These are phyloP conservation scores for Scytalopus superciliaris DNA, from an alignment of 2,113 vertebrate genomes.

Conservation along the genomic window DNA sequence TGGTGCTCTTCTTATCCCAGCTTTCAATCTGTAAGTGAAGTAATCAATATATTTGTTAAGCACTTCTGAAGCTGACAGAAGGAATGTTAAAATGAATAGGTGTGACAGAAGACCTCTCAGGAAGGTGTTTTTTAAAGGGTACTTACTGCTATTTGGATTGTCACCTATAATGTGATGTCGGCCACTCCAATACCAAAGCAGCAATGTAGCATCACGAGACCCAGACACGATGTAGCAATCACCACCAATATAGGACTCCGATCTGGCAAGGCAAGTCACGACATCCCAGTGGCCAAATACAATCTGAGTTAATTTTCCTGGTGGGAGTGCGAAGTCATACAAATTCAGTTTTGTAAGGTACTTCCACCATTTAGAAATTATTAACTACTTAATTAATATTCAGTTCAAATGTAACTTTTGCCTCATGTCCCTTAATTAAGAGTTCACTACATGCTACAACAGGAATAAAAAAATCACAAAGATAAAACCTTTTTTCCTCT, in stretches of 20 bases:
- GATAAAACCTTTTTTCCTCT: background rate
- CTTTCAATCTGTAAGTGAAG: background rate
- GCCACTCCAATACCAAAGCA: slow-evolving; percentile 99
- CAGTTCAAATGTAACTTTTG: background rate
- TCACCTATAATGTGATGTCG: slow-evolving; percentile 97
- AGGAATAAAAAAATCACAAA: background rate
- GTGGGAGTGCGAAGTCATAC: background rate
- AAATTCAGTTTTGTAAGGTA: background rate
- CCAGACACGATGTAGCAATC: slow-evolving; percentile 98
- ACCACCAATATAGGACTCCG: slow-evolving; percentile 96
- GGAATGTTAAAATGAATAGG: background rate
- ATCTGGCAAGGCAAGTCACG: slow-evolving; percentile 94
- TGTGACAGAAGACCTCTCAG: background rate
- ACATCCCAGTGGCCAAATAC: slow-evolving; percentile 99
- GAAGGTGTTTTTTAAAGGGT: background rate
- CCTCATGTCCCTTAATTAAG: background rate
- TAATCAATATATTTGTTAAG: background rate
- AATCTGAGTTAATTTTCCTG: slow-evolving; percentile 97
- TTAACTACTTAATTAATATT: background rate
- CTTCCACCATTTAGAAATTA: background rate
- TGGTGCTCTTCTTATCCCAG: background rate
- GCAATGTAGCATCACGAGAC: slow-evolving; percentile 91
- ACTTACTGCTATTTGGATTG: slow-evolving; percentile 97
- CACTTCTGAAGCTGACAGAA: background rate
- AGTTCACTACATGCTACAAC: background rate